Evolutionary conservation across 2,888 invertebrate species (phyloP).

Genomic region (Patella depressa): DNA sequence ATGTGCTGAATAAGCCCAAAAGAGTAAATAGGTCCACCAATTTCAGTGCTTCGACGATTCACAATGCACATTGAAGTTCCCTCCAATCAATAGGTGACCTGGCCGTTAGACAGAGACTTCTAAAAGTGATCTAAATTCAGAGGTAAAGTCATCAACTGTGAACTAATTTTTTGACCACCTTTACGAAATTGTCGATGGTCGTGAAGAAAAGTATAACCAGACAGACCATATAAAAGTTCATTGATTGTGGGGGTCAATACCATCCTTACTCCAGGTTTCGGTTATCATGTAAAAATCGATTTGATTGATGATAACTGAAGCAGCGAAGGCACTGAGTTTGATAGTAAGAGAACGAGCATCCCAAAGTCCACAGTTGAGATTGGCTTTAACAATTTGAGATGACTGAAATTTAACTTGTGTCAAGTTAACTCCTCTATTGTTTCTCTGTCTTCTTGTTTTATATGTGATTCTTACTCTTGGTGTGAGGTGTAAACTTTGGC

Average conservation of each 20-base stretch:
- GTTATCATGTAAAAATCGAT: conserved; percentile 1
- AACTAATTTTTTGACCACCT: too few species aligned
- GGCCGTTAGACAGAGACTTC: neutral
- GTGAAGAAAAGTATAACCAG: neutral
- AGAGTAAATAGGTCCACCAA: neutral
- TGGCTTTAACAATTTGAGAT: neutral
- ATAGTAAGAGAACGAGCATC: neutral
- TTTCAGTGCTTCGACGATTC: neutral
- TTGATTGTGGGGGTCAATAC: neutral
- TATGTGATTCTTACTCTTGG: too few species aligned
- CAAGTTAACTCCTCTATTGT: neutral
- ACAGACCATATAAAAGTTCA: neutral
- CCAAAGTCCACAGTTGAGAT: conserved; percentile 1
- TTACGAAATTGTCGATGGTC: neutral
- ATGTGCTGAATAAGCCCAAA: neutral
- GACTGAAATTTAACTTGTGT: neutral
- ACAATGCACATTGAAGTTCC: neutral
- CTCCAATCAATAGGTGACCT: neutral
- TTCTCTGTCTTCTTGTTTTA: too few species aligned
- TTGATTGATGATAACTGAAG: conserved; percentile 25
- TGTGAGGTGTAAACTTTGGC: too few species aligned
- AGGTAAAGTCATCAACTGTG: neutral
- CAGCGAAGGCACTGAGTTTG: neutral
- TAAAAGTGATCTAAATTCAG: too few species aligned
- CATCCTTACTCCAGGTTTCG: neutral